Conservation (phyloP, 2,113 vertebrate species). For the Neodontobutis hainanensis region DNA sequence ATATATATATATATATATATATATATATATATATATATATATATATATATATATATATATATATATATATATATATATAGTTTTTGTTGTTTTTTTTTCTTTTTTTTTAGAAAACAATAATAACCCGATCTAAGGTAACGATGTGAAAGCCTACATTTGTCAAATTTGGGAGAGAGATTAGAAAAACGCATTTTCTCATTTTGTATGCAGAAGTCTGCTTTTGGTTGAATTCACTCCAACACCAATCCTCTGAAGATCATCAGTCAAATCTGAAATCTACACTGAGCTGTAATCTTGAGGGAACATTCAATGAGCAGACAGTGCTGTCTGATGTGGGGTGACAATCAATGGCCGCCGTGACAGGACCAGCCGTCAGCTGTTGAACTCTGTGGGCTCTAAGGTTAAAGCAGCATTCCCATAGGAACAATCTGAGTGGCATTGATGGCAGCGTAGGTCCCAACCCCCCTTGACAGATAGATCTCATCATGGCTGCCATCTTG, state of each 20-base stretch:
- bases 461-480: slow-evolving; percentile 70
- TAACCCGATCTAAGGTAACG: too few relatives aligned
- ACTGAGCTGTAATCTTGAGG: slow-evolving; percentile 39
- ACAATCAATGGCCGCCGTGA: slow-evolving; percentile 52
- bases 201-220: slow-evolving; percentile 11
- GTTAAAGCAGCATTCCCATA: slow-evolving; percentile 56
- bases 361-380: slow-evolving; percentile 65
- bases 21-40: too few relatives aligned
- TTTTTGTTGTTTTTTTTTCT: too few relatives aligned
- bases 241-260: slow-evolving; percentile 39
- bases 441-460: slow-evolving; percentile 69
- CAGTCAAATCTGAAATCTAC: slow-evolving; percentile 26
- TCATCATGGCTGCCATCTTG: slow-evolving; percentile 57
- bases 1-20: too few relatives aligned
- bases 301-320: slow-evolving; percentile 44
- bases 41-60: too few relatives aligned
- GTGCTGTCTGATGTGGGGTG: slow-evolving; percentile 44
- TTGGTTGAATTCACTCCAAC: slow-evolving; percentile 35
- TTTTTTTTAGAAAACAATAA: too few relatives aligned
- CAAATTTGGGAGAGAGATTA: too few relatives aligned
- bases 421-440: slow-evolving; percentile 68
- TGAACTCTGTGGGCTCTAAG: slow-evolving; percentile 53
- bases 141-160: too few relatives aligned
- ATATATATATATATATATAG: too few relatives aligned
- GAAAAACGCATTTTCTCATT: too few relatives aligned